Evolutionary conservation across 2,113 vertebrate genomes (phyloP), one percentile per base, ranked within the genome.

Genomic region (Pachyramphus minor): DNA sequence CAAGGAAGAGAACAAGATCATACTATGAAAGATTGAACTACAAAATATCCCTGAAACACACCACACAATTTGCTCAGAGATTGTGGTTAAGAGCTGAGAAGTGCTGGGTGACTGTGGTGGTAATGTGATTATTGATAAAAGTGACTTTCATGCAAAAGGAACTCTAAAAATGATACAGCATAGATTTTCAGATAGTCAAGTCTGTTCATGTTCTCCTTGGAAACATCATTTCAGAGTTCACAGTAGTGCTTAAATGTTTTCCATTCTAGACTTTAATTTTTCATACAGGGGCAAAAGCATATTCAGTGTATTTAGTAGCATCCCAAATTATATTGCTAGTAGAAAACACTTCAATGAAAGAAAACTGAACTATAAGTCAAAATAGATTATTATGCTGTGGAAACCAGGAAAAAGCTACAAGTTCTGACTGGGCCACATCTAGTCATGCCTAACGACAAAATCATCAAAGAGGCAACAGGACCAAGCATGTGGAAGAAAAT

Each of bases 281-380:
- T 96, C 87, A 69, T 17, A 80, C 50, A 94, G 63, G 69, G 62
- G 22, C 39, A 91, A 96, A 71, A 68, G 6, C 13, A 30, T 53
- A 58, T 44, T 77, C 50, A 31, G 25, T 85, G 64, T 77, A 93
- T 85, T 89, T 81, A 93, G 84, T 93, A 95, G 63, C 82, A 94
- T 84, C 79, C 39, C 14, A 96, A 95, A 95, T 56, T 59, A 66
- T 87, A 89, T 52, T 96, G 76, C 68, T 80, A 85, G 89, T 56
- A 68, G 60, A 90, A 97, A 92, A 93, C 8, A 21, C 31, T 69
- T 86, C 39, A 74, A 4, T 66, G 33, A 89, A 90, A 85, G 14
- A 60, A 95, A 97, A 97, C 92, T 71, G 28, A 95, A 72, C 45
- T 64, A 2, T 79, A 88, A 67, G 92, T 96, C 94, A 96, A 84